Evolutionary conservation across 2,113 vertebrate genomes (phyloP).

Genomic region (Enhydra lutris): DNA sequence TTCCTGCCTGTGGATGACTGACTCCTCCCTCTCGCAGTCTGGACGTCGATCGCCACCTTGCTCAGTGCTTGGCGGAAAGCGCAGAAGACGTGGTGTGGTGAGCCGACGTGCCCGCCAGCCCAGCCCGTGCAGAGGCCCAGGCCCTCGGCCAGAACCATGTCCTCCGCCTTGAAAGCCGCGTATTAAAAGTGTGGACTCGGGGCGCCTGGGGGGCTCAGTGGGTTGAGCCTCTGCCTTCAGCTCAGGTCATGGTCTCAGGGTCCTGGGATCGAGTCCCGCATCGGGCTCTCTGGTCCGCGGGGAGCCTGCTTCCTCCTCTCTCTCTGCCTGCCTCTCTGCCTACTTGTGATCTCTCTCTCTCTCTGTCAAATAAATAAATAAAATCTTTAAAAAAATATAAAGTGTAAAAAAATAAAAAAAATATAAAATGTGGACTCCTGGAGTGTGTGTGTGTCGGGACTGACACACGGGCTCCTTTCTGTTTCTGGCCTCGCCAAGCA

Average conservation of each 20-base stretch:
- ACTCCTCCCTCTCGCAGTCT: conserved; percentile 79
- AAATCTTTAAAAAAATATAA: too few species aligned
- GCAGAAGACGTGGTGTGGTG: conserved; percentile 89
- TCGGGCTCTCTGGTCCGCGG: too few species aligned
- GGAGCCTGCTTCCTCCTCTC: too few species aligned
- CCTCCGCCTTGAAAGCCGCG: neutral
- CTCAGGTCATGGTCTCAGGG: too few species aligned
- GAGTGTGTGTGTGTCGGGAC: accelerated
- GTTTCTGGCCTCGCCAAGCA: accelerated
- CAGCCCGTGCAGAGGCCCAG: neutral
- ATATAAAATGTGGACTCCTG: accelerated
- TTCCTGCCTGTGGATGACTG: accelerated
- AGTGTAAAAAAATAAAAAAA: too few species aligned
- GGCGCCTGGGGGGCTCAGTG: too few species aligned
- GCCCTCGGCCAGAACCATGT: neutral
- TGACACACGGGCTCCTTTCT: accelerated
- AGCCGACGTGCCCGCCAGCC: neutral
- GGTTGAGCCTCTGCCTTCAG: too few species aligned
- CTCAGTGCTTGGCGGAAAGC: conserved; percentile 91
- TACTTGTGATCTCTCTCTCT: too few species aligned
- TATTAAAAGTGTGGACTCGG: accelerated
- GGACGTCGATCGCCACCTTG: conserved; percentile 91
- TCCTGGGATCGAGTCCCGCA: too few species aligned
- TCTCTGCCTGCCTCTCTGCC: too few species aligned
- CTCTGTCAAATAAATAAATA: too few species aligned